phyloP scores from a whole-genome alignment of 2,888 invertebrate genomes.

The Saturnia pavonia region DNA sequence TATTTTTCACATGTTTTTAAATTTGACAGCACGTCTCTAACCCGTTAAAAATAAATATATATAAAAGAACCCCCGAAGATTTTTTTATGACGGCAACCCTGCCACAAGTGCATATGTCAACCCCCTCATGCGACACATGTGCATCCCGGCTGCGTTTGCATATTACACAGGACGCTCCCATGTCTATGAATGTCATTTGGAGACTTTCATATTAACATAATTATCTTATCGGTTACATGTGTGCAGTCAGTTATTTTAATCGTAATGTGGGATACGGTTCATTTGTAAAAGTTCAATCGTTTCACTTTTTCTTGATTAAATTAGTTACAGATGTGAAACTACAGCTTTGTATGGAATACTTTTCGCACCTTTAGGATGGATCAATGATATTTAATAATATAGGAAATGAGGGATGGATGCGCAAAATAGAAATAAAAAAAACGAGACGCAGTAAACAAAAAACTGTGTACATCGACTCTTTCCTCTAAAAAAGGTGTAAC shows the following conservation, averaged over 20 bases:
- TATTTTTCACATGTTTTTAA: background rate
- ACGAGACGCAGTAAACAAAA: no score
- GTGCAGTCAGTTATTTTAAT: conserved; percentile 19
- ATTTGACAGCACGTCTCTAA: conserved; percentile 6
- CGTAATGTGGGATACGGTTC: background rate
- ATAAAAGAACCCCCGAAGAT: background rate
- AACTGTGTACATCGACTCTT: no score
- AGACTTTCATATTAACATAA: conserved; percentile 11
- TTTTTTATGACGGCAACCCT: conserved; percentile 37
- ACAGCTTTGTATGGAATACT: no score
- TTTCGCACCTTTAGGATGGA: no score
- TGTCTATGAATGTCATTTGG: conserved; percentile 20
- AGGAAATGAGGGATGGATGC: no score
- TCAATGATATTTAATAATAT: no score
- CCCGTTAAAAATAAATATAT: conserved; percentile 17
- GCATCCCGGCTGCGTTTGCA: conserved; percentile 60
- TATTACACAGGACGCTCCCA: conserved; percentile 48
- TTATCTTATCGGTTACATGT: conserved; percentile 17
- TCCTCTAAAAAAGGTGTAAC: no score
- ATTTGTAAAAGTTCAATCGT: background rate
- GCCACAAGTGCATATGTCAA: conserved; percentile 60
- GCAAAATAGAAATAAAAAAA: no score
- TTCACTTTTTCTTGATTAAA: background rate
- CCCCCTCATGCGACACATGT: conserved; percentile 66
- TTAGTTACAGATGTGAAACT: background rate